A percentile compares a stretch with the other conserved stretches of the same genome.
These are phyloP conservation scores for Corydoras sp. DNA, from an alignment of 2,113 vertebrate species.

Conservation along the genomic window DNA sequence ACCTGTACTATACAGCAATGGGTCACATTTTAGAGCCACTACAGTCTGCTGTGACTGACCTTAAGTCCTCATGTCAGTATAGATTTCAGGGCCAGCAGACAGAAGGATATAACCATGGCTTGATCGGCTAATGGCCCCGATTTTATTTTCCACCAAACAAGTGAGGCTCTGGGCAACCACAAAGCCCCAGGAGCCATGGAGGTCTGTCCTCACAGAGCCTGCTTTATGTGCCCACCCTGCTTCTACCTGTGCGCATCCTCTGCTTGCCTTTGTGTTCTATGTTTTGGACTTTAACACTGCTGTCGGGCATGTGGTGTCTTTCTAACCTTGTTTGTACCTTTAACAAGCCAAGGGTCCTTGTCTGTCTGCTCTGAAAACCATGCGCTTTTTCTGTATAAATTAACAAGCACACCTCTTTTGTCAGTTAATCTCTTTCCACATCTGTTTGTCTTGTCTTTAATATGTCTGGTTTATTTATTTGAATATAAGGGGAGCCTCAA, in stretches of 20 bases:
- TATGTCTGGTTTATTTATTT: slow-evolving; percentile 56
- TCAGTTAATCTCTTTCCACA: slow-evolving; percentile 42
- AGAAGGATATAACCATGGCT: slow-evolving; percentile 56
- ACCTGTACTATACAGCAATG: too few species aligned
- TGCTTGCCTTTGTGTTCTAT: slow-evolving; percentile 37
- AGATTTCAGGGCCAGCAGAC: not conserved
- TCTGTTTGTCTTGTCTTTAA: slow-evolving; percentile 44
- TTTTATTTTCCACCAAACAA: slow-evolving; percentile 2
- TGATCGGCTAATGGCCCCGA: slow-evolving; percentile 37
- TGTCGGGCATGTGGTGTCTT: slow-evolving; percentile 19
- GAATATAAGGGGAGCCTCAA: slow-evolving; percentile 42
- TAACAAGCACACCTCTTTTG: slow-evolving; percentile 54
- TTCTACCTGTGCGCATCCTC: slow-evolving; percentile 34
- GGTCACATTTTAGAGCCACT: not conserved
- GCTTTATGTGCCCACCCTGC: slow-evolving; percentile 66
- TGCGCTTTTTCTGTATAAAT: slow-evolving; percentile 23
- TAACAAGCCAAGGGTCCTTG: slow-evolving; percentile 26
- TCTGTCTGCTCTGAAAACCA: slow-evolving; percentile 36
- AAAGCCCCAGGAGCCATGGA: slow-evolving; percentile 77
- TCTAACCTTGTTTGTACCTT: slow-evolving; percentile 23
- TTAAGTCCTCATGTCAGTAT: not conserved
- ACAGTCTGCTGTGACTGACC: not conserved
- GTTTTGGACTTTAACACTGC: slow-evolving; percentile 23
- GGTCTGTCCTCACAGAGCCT: slow-evolving; percentile 95
- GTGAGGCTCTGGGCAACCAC: slow-evolving; percentile 10